Evolutionary conservation across 2,888 invertebrate genomes (phyloP).

Genomic region (Linhomoeus sp.): DNA sequence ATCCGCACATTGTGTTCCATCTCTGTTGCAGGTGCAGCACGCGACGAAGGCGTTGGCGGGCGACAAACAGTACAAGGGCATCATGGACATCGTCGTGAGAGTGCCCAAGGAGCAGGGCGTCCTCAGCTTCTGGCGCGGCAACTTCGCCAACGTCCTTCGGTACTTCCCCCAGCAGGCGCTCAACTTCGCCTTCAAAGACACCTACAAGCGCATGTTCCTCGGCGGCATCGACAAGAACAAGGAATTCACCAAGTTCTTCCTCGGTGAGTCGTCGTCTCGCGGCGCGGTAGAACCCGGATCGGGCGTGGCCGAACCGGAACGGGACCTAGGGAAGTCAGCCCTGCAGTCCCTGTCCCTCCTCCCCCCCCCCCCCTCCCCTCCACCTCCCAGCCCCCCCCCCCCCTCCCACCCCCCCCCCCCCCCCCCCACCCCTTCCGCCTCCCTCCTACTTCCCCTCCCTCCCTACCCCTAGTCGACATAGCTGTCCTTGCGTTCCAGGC

Average conservation of each 20-base stretch:
- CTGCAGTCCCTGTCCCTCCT: no score
- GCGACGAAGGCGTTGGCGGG: conserved; percentile 18
- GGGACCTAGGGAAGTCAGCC: no score
- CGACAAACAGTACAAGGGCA: conserved; percentile 24
- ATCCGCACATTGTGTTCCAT: neutral
- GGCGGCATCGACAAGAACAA: conserved; percentile 65
- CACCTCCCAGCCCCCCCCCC: no score
- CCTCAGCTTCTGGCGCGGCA: conserved; percentile 34
- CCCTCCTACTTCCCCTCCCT: no score
- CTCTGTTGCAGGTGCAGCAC: conserved; percentile 19
- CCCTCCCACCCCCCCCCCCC: no score
- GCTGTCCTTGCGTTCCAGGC: conserved; percentile 7
- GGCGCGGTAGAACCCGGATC: no score
- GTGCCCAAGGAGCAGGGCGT: conserved; percentile 27
- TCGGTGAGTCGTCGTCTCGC: conserved; percentile 34
- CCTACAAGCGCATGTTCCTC: conserved; percentile 65
- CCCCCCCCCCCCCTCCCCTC: no score
- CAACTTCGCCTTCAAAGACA: conserved; percentile 42
- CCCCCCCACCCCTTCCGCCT: no score
- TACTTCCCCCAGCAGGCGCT: conserved; percentile 25
- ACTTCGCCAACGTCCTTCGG: conserved; percentile 31
- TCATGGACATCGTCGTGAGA: conserved; percentile 23
- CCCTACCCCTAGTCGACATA: no score
- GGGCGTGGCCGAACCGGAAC: no score
- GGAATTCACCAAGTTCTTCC: conserved; percentile 65